Base-by-base conservation (phyloP, 2,888 invertebrate genomes). In the Acanthopleura granulata region DNA sequence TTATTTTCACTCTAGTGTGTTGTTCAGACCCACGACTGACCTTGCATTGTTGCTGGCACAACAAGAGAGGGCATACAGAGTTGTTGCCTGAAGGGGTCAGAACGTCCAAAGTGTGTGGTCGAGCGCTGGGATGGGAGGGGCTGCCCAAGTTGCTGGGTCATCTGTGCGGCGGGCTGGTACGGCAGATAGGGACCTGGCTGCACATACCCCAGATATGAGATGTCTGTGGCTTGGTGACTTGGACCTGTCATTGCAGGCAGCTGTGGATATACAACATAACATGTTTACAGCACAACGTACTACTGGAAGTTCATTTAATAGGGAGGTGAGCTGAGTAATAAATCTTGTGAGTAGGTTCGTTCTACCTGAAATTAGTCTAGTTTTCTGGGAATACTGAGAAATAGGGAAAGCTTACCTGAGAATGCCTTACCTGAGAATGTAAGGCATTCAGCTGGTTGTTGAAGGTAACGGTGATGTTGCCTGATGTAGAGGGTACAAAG, bases 51-150 rank as follows among this genome's bases (percentile, higher is more conserved):
- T 25, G 83, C 82, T 86, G 96, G 97, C 91, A 97, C 97, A 74
- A 97, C 92, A 86, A 97, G 95, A 72, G 97, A 97, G n/a, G 97
- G 96, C 57, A 97, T 96, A 90, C 97, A 93, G 91, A 97, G 95
- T 86, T 96, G 95, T 78, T 90, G 91, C 86, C 95, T 95, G 92
- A 97, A 97, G 70, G 95, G 94, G 89, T 96, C 96, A 0, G 95
- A 94, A 69, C 82, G 82, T 74, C 76, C 84, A 82, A 81, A 88
- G 86, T 88, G 89, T 75, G 85, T 88, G 76, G 85, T 86, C 80
- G 78, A 87, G 75, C 83, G 85, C 81, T 84, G 89, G 76, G 83
- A 85, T 75, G 81, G 82, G 78, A 85, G 91, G 92, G 83, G 84
- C 69, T 83, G 83, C 57, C 85, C 83, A 62, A 90, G 83, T 72